phyloP scores from a whole-genome alignment of 2,113 vertebrate genomes.

The Stegastes partitus region DNA sequence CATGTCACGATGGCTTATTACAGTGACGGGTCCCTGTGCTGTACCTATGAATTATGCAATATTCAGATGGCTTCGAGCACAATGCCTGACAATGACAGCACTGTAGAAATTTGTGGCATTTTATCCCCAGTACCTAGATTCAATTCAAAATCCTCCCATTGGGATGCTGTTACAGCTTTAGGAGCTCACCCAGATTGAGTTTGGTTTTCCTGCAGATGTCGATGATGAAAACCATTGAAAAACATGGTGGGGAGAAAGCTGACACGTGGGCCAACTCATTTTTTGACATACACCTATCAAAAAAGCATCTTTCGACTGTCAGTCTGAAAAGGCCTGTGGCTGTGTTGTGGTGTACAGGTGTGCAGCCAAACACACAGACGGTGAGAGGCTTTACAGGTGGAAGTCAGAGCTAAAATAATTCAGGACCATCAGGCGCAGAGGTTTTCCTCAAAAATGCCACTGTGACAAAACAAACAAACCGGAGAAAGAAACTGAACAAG shows the following conservation, averaged over 20 bases:
- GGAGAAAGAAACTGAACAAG: neutral
- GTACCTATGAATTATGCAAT: conserved; percentile 75
- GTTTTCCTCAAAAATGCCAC: conserved; percentile 8
- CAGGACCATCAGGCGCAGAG: neutral
- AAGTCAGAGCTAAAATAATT: conserved; percentile 18
- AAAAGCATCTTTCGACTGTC: conserved; percentile 5
- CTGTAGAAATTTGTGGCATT: conserved; percentile 47
- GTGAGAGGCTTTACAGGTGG: neutral
- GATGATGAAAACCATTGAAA: conserved; percentile 19
- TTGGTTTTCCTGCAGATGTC: conserved; percentile 27
- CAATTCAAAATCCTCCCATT: conserved; percentile 38
- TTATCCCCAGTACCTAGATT: conserved; percentile 37
- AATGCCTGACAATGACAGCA: conserved; percentile 59
- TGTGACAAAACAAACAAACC: neutral
- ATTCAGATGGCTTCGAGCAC: conserved; percentile 56
- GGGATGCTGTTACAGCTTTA: neutral
- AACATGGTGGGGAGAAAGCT: neutral
- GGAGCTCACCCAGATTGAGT: conserved; percentile 29
- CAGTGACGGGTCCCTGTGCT: conserved; percentile 55
- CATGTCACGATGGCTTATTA: conserved; percentile 67
- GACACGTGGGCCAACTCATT: neutral
- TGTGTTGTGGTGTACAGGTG: conserved; percentile 9
- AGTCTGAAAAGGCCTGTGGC: neutral
- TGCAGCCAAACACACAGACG: neutral
- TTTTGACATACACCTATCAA: conserved; percentile 29